Base-by-base conservation (phyloP, 2,113 vertebrate species). In the Epinephelus lanceolatus region DNA sequence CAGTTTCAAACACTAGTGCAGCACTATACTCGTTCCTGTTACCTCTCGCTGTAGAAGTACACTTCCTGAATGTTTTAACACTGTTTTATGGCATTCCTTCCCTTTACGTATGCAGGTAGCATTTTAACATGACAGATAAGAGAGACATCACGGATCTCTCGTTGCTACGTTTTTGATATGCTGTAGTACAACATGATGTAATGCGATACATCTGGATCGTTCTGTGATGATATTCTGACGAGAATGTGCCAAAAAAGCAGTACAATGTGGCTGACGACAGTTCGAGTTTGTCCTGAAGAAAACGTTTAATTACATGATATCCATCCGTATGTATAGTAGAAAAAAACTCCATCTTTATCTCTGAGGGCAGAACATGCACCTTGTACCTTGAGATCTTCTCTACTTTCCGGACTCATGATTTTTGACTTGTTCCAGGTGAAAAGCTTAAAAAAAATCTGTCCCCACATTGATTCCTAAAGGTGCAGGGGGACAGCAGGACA, bases 61-160 rank as follows among this genome's bases (percentile, higher is more conserved):
- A 85, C 76, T 85, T 92, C 74, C 80, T 89, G 78, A 83, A 76
- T 67, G 56, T 65, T 55, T 71, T 62, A 89, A 89, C 60, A 90
- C 89, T 81, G 80, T 81, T 78, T 30, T 62, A 78, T 87, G 90
- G 86, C 89, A 51, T 87, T 90, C 82, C 80, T 90, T 90, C 89
- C 80, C 80, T 89, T 91, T 82, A 66, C 73, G 10, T 59, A 68
- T 33, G n/a, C 83, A 86, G 81, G 76, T 66, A 45, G 81, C 68
- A 33, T 65, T 66, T 80, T 57, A 76, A 61, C 33, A 27, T 15
- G 56, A 56, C 25, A 37, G 59, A 66, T 37, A 37, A 21, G 74
- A 57, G 52, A 82, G 66, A 81, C 17, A 33, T 30, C 59, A 74
- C 69, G 42, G 13, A 55, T 85, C 79, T 75, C 80, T 42, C 53